Evolutionary conservation across 2,113 vertebrate genomes (phyloP).

Genomic region (Cryptotis parvus): DNA sequence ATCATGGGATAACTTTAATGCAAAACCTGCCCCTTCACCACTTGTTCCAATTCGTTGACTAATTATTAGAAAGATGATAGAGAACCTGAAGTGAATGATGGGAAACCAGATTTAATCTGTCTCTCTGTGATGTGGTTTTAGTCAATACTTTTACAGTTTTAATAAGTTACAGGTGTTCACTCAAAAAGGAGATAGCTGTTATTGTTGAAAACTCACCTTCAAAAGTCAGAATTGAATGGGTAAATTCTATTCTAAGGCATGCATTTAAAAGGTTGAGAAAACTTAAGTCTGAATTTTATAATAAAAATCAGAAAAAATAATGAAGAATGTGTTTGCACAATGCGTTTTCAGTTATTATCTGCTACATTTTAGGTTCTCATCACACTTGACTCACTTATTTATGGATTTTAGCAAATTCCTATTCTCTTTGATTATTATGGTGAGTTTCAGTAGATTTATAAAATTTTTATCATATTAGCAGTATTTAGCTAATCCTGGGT

Average conservation of each 20-base stretch:
- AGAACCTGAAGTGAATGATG: neutral
- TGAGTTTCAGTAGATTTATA: no score
- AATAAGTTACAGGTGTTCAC: neutral
- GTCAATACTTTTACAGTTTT: neutral
- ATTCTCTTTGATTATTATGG: neutral
- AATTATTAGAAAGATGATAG: neutral
- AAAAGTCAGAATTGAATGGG: neutral
- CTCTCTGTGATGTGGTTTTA: neutral
- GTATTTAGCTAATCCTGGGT: no score
- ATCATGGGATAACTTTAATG: neutral
- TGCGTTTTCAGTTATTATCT: neutral
- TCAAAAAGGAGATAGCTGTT: neutral
- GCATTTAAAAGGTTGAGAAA: neutral
- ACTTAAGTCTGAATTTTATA: neutral
- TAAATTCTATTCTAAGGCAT: neutral
- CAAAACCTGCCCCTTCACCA: neutral
- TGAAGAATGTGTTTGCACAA: constrained; percentile 3
- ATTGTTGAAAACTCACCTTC: neutral
- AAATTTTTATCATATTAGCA: no score
- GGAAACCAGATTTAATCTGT: neutral
- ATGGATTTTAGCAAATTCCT: neutral
- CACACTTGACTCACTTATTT: neutral
- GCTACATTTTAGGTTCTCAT: neutral
- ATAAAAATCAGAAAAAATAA: neutral
- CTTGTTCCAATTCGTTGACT: neutral